Conservation (phyloP, 1,140 invertebrate genomes). For the Micrasema minimum region DNA sequence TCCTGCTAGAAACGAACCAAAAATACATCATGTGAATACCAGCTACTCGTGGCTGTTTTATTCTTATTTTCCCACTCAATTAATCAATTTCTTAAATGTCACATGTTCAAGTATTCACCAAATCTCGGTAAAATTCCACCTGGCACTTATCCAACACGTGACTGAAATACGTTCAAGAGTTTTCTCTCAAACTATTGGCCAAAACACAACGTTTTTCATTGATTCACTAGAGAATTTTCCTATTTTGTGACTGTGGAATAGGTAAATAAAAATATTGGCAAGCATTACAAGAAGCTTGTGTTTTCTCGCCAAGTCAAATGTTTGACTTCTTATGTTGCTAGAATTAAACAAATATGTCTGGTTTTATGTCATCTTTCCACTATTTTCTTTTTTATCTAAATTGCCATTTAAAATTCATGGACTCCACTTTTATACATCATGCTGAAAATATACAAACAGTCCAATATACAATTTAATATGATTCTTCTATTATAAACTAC, state of each 20-base stretch:
- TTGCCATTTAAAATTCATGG: no score
- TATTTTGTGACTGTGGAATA: constrained; percentile 9
- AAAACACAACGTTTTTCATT: constrained; percentile 4
- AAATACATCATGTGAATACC: no score
- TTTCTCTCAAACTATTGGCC: neutral
- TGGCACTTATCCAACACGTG: neutral
- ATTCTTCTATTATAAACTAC: no score
- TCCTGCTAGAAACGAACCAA: no score
- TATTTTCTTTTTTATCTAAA: no score
- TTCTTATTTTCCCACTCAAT: no score
- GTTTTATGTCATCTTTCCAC: no score
- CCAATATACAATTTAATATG: no score
- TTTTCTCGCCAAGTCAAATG: constrained; percentile 13
- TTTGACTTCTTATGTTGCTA: constrained; percentile 16
- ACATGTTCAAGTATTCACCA: neutral
- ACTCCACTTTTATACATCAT: no score
- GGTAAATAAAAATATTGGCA: constrained; percentile 21
- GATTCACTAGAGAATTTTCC: neutral
- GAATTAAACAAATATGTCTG: constrained; percentile 15
- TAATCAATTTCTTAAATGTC: neutral
- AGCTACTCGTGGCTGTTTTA: no score
- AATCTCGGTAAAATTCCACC: neutral
- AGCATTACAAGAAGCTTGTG: no score
- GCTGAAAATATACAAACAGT: no score
- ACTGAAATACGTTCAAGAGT: neutral